phyloP scores from a whole-genome alignment of 2,888 invertebrate genomes.

The Tiphia femorata region DNA sequence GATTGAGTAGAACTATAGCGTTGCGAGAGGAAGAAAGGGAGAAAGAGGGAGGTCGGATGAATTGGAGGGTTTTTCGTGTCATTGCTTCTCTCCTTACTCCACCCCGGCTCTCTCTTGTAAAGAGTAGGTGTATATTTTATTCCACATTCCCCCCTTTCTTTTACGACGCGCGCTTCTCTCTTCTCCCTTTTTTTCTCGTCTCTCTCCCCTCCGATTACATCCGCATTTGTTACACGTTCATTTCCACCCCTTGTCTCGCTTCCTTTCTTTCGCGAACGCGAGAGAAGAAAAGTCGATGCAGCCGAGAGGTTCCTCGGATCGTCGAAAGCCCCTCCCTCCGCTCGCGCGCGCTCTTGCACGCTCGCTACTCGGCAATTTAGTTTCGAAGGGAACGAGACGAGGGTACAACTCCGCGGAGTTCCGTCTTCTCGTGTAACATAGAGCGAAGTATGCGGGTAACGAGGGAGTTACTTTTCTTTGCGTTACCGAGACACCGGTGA shows the following conservation, averaged over 20 bases:
- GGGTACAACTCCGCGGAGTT: conserved; percentile 18
- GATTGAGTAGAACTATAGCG: conserved; percentile 19
- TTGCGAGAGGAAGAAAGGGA: conserved; percentile 9
- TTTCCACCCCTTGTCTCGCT: neutral
- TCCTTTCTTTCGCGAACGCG: neutral
- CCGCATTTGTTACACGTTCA: neutral
- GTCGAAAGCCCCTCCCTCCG: neutral
- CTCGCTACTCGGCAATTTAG: conserved; percentile 28
- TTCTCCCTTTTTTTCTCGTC: neutral
- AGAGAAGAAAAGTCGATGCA: neutral
- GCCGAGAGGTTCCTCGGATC: conserved; percentile 1
- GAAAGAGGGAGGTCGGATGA: neutral
- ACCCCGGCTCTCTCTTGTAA: neutral
- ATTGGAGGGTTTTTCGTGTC: neutral
- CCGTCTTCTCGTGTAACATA: conserved; percentile 12
- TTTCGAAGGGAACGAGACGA: conserved; percentile 17
- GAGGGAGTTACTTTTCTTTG: conserved; percentile 14
- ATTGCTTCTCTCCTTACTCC: neutral
- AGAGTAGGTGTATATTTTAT: too few species aligned
- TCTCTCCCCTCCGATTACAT: neutral
- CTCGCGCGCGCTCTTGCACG: neutral
- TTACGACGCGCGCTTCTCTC: too few species aligned
- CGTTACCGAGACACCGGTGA: neutral
- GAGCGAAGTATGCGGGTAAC: conserved; percentile 30
- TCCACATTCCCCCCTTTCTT: neutral